phyloP scores from a whole-genome alignment of 2,797 vertebrate species.

The Hipposideros larvatus region DNA sequence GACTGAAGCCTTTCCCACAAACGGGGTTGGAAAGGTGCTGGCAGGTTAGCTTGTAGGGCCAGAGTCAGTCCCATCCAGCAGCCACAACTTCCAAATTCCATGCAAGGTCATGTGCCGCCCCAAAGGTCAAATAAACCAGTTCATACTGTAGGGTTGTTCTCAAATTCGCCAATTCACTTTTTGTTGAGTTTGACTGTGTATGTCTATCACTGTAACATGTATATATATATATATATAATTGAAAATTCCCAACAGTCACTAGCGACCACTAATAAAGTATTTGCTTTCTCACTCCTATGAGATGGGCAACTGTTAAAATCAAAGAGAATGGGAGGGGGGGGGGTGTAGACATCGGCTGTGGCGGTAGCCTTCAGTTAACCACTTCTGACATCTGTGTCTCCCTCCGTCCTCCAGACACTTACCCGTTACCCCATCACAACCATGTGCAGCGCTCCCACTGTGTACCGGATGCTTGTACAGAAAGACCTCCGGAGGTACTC shows the following conservation, averaged over 20 bases:
- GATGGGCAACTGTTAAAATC: not conserved
- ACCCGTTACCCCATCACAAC: slow-evolving; percentile 89
- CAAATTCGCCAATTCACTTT: not conserved
- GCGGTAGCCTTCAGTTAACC: not conserved
- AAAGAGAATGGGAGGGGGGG: not conserved
- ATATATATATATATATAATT: not conserved
- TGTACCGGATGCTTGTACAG: slow-evolving; percentile 90
- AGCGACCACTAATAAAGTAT: not conserved
- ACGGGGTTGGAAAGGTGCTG: not conserved
- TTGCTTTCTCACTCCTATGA: not conserved
- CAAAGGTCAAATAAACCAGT: not conserved
- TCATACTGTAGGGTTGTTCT: not conserved
- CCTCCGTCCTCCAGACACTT: slow-evolving; percentile 85
- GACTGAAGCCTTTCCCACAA: not conserved
- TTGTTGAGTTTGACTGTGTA: not conserved
- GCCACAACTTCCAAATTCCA: not conserved
- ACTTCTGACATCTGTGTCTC: slow-evolving; percentile 38
- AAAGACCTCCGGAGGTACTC: slow-evolving; percentile 88
- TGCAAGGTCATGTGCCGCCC: not conserved
- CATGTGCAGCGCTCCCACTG: slow-evolving; percentile 89
- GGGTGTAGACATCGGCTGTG: not conserved
- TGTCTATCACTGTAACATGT: not conserved
- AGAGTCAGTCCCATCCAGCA: no score
- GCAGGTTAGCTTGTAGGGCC: not conserved
- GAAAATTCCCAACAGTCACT: not conserved